phyloP scores from a whole-genome alignment of 2,797 vertebrate genomes.

The Adrianichthys oophorus region DNA sequence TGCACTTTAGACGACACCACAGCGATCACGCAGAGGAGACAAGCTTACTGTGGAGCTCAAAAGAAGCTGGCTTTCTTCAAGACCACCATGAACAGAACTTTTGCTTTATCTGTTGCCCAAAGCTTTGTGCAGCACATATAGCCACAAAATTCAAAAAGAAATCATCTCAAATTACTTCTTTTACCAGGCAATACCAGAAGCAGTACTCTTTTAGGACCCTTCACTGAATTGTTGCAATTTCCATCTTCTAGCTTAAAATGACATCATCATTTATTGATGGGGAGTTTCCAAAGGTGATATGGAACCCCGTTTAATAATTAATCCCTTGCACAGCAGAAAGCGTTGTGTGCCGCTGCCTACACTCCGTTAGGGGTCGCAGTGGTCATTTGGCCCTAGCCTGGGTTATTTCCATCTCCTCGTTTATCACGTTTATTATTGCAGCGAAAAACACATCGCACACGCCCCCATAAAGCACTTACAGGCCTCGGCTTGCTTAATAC shows the following conservation, averaged over 20 bases:
- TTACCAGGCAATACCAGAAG: constrained; percentile 14
- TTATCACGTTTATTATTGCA: constrained; percentile 72
- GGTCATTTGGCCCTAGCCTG: constrained; percentile 57
- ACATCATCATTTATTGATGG: constrained; percentile 77
- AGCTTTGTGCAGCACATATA: constrained; percentile 2
- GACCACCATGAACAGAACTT: constrained; percentile 15
- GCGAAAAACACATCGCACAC: constrained; percentile 48
- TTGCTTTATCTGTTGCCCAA: constrained; percentile 8
- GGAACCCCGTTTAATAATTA: constrained; percentile 77
- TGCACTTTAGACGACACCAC: constrained; percentile 38
- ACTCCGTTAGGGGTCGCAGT: constrained; percentile 38
- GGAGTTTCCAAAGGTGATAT: constrained; percentile 75
- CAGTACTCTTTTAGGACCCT: constrained; percentile 35
- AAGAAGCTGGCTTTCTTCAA: constrained; percentile 7
- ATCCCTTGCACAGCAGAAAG: constrained; percentile 48
- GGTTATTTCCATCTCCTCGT: constrained; percentile 62
- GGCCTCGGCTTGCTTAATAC: constrained; percentile 59
- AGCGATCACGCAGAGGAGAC: constrained; percentile 32
- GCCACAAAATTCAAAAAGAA: constrained; percentile 16
- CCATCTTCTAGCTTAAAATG: constrained; percentile 59
- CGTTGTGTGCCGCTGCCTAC: constrained; percentile 33
- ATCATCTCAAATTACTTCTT: constrained; percentile 5
- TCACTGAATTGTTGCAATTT: constrained; percentile 54
- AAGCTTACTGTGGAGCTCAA: constrained; percentile 13
- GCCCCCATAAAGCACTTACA: constrained; percentile 58